A percentile compares a stretch with the other conserved stretches of the same genome.
phyloP scores from a whole-genome alignment of 2,888 invertebrate genomes.

The Tineola bisselliella region DNA sequence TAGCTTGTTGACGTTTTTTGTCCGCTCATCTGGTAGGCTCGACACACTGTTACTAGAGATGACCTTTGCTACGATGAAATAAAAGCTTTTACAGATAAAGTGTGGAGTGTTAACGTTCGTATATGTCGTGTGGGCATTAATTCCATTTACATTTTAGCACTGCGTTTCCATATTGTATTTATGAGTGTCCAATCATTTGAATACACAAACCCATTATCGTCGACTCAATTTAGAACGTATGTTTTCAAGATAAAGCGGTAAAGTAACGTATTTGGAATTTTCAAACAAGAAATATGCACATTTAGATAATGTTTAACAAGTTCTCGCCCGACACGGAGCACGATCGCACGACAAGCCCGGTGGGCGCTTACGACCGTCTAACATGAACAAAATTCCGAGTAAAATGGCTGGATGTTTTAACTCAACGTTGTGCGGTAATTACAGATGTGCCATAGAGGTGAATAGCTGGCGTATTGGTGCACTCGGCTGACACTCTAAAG shows the following conservation, averaged over 20 bases:
- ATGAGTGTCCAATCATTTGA: neutral
- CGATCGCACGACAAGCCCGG: constrained; percentile 1
- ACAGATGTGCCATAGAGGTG: constrained; percentile 56
- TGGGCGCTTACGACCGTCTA: constrained; percentile 30
- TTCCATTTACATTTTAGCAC: constrained; percentile 3
- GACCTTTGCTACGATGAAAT: constrained; percentile 25
- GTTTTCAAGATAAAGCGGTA: neutral
- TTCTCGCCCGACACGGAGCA: neutral
- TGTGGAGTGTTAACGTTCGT: neutral
- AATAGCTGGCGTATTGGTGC: constrained; percentile 34
- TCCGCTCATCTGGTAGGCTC: constrained; percentile 13
- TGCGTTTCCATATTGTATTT: constrained; percentile 5
- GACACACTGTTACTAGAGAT: constrained; percentile 24
- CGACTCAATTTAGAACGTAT: neutral
- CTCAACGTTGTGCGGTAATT: constrained; percentile 52
- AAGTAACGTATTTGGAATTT: neutral
- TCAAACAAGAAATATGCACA: constrained; percentile 5
- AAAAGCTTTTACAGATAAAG: constrained; percentile 5
- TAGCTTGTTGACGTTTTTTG: constrained; percentile 24
- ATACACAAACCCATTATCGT: neutral
- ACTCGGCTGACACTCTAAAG: neutral
- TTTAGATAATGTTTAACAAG: constrained; percentile 3
- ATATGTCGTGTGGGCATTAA: neutral
- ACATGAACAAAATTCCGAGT: constrained; percentile 36
- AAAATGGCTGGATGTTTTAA: constrained; percentile 51